These are phyloP conservation scores for Laticauda colubrina DNA, from an alignment of 2,113 vertebrate species.

Conservation along the genomic window DNA sequence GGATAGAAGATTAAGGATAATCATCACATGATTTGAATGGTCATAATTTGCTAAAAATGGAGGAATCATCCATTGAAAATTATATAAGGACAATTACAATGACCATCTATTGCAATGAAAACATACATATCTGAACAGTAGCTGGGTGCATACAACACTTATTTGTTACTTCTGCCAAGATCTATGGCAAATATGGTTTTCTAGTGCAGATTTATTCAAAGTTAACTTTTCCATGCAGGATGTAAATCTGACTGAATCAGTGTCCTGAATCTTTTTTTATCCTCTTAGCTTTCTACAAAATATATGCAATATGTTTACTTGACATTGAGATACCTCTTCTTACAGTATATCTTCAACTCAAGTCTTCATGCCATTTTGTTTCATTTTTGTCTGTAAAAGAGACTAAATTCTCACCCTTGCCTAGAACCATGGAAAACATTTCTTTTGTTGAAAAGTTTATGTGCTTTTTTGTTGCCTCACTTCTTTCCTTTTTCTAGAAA, in stretches of 20 bases:
- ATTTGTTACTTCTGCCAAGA: background rate
- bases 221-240: background rate
- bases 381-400: background rate
- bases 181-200: background rate
- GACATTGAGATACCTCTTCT: background rate
- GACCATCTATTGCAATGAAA: background rate
- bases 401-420: background rate
- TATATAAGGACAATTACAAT: background rate
- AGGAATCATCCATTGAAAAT: background rate
- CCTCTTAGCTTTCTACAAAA: background rate
- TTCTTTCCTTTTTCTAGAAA: background rate
- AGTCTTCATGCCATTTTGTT: background rate
- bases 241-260: background rate
- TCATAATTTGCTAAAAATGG: background rate
- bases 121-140: background rate
- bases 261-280: background rate
- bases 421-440: background rate
- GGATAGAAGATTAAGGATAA: background rate
- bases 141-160: background rate
- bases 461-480: background rate
- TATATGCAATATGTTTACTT: background rate
- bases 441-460: background rate
- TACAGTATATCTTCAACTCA: background rate
- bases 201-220: background rate
- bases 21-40: background rate